Conservation (phyloP, 2,888 invertebrate species). For the Hecatera dysodea region DNA sequence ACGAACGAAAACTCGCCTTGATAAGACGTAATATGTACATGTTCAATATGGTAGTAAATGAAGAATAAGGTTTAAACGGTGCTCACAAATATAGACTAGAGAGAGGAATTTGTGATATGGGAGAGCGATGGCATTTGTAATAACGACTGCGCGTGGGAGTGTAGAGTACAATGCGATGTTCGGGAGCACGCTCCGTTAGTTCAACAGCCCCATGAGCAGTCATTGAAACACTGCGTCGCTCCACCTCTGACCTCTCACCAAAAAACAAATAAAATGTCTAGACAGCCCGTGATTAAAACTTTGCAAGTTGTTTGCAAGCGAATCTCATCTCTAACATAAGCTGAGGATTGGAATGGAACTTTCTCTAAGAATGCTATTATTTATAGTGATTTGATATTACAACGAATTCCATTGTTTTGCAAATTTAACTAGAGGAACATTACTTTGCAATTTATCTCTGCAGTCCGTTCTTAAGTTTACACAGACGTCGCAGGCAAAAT, state of each 20-base stretch:
- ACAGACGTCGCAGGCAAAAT: too few species aligned
- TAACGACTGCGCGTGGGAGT: slow-evolving; percentile 75
- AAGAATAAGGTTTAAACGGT: slow-evolving; percentile 19
- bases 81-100: not conserved
- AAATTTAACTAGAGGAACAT: not conserved
- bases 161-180: slow-evolving; percentile 76
- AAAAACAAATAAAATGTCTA: slow-evolving; percentile 51
- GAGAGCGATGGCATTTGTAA: slow-evolving; percentile 69
- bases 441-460: not conserved
- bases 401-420: slow-evolving; percentile 18
- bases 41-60: slow-evolving; percentile 11
- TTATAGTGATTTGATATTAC: not conserved
- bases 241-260: slow-evolving; percentile 47
- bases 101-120: slow-evolving; percentile 48
- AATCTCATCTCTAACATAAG: slow-evolving; percentile 17
- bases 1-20: slow-evolving; percentile 58
- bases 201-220: slow-evolving; percentile 82
- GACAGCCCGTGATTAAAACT: slow-evolving; percentile 34
- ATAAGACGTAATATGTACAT: slow-evolving; percentile 19
- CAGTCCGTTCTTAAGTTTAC: too few species aligned
- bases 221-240: slow-evolving; percentile 61
- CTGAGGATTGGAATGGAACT: slow-evolving; percentile 9
- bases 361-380: slow-evolving; percentile 20
- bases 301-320: slow-evolving; percentile 13
- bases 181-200: slow-evolving; percentile 72